Evolutionary conservation across 2,888 invertebrate species (phyloP).

Genomic region (Cinara cedri): DNA sequence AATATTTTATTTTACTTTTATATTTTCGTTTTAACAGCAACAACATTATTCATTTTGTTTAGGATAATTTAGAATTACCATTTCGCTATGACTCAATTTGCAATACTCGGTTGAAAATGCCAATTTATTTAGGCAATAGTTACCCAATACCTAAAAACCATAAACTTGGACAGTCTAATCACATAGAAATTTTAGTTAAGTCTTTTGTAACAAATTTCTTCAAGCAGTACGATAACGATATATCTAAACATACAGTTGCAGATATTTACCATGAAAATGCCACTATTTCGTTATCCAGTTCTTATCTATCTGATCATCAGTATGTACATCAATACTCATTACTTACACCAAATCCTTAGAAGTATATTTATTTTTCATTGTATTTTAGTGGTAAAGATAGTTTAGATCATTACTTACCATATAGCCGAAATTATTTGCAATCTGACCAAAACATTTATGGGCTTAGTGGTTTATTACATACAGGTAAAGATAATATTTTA

Average conservation of each 20-base stretch:
- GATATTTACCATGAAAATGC: conserved; percentile 91
- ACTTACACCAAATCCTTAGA: too few species aligned
- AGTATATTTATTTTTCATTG: neutral
- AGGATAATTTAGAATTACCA: conserved; percentile 85
- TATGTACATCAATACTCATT: conserved; percentile 11
- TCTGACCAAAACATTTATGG: conserved; percentile 65
- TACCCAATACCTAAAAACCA: conserved; percentile 31
- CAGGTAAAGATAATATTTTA: conserved; percentile 79
- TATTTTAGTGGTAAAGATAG: conserved; percentile 63
- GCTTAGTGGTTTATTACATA: conserved; percentile 73
- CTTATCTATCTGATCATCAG: neutral
- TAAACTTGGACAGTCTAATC: conserved; percentile 62
- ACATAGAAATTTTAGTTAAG: conserved; percentile 73
- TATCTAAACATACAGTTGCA: conserved; percentile 74
- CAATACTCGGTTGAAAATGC: conserved; percentile 30
- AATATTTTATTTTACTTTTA: conserved; percentile 14
- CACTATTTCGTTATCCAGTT: conserved; percentile 65
- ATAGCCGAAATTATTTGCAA: conserved; percentile 74
- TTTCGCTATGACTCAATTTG: conserved; percentile 63
- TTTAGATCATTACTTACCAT: conserved; percentile 68
- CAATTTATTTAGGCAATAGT: conserved; percentile 26
- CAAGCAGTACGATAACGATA: conserved; percentile 78
- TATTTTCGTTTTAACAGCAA: conserved; percentile 25
- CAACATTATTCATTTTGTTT: conserved; percentile 55
- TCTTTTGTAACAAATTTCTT: conserved; percentile 88